Evolutionary conservation across 2,797 vertebrate species (phyloP), one percentile per base, ranked within the genome.

Genomic region (Sebastes reedi): DNA sequence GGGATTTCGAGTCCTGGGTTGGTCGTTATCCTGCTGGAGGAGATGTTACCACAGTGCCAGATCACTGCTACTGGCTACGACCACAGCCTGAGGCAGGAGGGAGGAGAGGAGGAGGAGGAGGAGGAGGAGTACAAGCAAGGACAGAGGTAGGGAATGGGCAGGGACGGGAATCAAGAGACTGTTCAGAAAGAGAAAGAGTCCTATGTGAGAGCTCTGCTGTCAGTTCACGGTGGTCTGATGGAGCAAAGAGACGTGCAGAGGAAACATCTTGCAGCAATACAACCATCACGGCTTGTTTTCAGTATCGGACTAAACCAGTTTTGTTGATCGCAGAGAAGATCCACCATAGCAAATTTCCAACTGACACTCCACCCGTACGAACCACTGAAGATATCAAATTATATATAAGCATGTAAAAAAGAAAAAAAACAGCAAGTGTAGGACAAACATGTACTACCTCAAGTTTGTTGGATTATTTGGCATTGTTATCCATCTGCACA

Each of bases 41-140:
- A 98, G 87, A 96, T 97, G 95, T 88, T 98, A 59, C 97, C 97
- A 1, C 81, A 84, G 27, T 98, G 97, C 30, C 73, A 94, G 34
- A 89, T 96, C 87, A 91, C 27, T 0, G 94, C 95, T 34, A 83
- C 72, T 3, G 94, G 95, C 24, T 95, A 95, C 4, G 56, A 94
- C 62, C 59, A 86, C 76, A 85, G 81, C 67, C 69, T 94, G 59
- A 80, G 5, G 8, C 75, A 67, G 13, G 70, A 75, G 5, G 27
- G 2, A 6, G 32, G 3, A 65, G 68, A 74, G 22, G 52, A 13
- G 62, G n/a, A n/a, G 32, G 30, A 32, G 1, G 3, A 13, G 62
- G n/a, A n/a, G 32, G 32, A 34, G 0, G 3, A 70, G 80, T 24
- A 27, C 12, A 18, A 65, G 52, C 50, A 74, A 39, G 32, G 58